Evolutionary conservation across 2,888 invertebrate genomes (phyloP), one percentile per base, ranked within the genome.

Genomic region (Apamea epomidion): DNA sequence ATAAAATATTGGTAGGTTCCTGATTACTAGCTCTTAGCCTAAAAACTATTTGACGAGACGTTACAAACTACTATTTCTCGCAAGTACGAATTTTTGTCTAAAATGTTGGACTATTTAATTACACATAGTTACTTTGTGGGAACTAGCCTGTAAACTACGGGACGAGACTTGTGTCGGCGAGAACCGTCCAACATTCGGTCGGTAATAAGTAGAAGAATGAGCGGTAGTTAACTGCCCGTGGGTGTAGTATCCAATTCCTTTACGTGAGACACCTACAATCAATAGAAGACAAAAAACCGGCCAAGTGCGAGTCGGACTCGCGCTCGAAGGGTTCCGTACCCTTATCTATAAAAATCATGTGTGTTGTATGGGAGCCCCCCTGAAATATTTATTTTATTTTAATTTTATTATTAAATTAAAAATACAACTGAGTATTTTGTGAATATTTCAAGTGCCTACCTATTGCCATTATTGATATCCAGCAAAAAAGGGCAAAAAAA

Each of bases 11-110:
- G 3, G 2, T 14, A 29, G 8, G 29, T 77, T 77, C 78, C 48
- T 51, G 29, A 62, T 64, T 16, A 25, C 51, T 29, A 64, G 29
- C 77, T 77, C 78, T 77, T 78, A 29, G 10, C 2, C 29, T 64
- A 75, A 5, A 18, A 14, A 29, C 1, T 58, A n/a, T 75, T 25
- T 58, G 25, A 51, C 7, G 12, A 8, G 25, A 69, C 21, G 14
- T 42, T 29, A 67, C 62, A 18, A 29, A 21, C 0, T 25, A 68
- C 32, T 48, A 69, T 25, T 74, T 45, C 25, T 6, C 10, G 16
- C 69, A 25, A 69, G 2, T 25, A 3, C 1, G 16, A 18, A 74
- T 32, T 0, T 45, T 70, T 7, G 2, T 12, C 18, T 12, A 0
- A 5, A 69, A 48, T 32, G 12, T 74, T 32, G 45, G 2, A 32